These are phyloP conservation scores for Ploceus nigricollis DNA, from an alignment of 2,113 vertebrate genomes.

Conservation along the genomic window DNA sequence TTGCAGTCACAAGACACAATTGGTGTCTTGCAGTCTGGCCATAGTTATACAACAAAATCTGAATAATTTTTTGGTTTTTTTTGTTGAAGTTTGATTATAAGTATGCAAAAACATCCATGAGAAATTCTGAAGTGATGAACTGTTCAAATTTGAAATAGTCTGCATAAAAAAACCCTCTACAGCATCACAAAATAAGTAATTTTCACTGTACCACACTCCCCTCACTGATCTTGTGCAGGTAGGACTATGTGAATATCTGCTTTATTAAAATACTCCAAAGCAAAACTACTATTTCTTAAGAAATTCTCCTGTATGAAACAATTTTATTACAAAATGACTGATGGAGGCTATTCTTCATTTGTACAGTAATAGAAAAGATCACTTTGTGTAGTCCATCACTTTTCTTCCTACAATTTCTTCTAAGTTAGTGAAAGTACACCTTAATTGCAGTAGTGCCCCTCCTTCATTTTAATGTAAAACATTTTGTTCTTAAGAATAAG, in stretches of 20 bases:
- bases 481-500: not conserved
- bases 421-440: not conserved
- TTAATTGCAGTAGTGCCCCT: not conserved
- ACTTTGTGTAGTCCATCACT: not conserved
- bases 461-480: not conserved
- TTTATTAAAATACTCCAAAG: not conserved
- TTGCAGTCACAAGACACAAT: not conserved
- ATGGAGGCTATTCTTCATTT: not conserved
- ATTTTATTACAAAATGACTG: not conserved
- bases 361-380: not conserved
- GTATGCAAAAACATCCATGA: not conserved
- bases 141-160: not conserved
- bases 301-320: not conserved
- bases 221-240: not conserved
- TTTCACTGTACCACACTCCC: not conserved
- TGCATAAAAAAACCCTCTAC: not conserved
- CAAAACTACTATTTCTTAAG: not conserved
- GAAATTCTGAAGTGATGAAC: not conserved
- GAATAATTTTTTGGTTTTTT: not conserved
- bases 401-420: not conserved
- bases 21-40: not conserved
- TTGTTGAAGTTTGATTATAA: not conserved
- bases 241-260: not conserved
- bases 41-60: not conserved
- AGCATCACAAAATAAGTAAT: not conserved